Conservation (phyloP, 2,888 invertebrate species). For the Diaperis boleti region DNA sequence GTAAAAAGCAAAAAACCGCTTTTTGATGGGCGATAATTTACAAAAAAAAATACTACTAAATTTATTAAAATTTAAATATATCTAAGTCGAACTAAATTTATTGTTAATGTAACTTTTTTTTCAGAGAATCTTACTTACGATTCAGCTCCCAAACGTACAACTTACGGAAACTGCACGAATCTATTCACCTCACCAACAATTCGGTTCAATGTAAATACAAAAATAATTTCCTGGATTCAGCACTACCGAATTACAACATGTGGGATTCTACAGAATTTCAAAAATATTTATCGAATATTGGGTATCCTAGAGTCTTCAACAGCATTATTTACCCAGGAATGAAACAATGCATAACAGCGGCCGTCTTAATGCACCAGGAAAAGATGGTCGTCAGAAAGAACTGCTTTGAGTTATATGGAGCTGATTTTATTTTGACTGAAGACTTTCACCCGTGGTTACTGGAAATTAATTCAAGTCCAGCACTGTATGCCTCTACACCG, state of each 20-base stretch:
- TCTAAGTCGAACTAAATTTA: too few species aligned
- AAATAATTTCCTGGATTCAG: conserved; percentile 68
- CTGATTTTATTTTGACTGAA: conserved; percentile 91
- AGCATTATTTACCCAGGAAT: conserved; percentile 86
- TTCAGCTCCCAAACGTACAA: conserved; percentile 89
- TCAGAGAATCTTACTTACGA: conserved; percentile 82
- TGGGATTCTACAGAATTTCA: conserved; percentile 83
- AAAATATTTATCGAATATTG: conserved; percentile 68
- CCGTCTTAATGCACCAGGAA: conserved; percentile 83
- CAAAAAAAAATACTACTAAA: too few species aligned
- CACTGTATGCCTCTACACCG: conserved; percentile 83
- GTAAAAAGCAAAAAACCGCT: too few species aligned
- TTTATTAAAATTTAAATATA: too few species aligned
- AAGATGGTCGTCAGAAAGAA: conserved; percentile 77
- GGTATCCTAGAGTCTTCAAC: conserved; percentile 75
- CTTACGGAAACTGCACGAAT: conserved; percentile 83
- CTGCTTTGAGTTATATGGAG: conserved; percentile 91
- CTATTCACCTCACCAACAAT: conserved; percentile 89
- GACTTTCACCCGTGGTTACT: conserved; percentile 90
- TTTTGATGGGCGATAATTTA: too few species aligned
- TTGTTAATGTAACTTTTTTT: too few species aligned
- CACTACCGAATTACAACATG: conserved; percentile 85
- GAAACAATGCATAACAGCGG: conserved; percentile 84
- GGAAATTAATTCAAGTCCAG: conserved; percentile 93
- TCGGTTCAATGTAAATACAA: conserved; percentile 85